Base-by-base conservation (phyloP, 2,888 invertebrate species). In the Theodoxus fluviatilis region DNA sequence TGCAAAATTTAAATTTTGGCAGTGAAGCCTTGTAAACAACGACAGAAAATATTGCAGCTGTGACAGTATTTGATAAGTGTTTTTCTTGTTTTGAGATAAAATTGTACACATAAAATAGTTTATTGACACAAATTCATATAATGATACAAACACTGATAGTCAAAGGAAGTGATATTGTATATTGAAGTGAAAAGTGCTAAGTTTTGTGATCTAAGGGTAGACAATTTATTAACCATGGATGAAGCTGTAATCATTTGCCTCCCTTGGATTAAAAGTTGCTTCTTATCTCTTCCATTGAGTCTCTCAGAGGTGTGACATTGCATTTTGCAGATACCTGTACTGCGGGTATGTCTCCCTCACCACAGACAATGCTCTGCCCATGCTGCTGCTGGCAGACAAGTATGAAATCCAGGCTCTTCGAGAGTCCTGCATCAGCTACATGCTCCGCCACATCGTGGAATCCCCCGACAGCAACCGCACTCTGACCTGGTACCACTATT, bases 401-500 rank as follows among this genome's bases (percentile, higher is more conserved):
- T 82, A 83, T 72, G 74, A 78, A 52, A 77, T 82, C 28, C 73
- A 75, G 25, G 82, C 78, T 83, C 87, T 84, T 18, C 76, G 77
- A 0, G 73, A 79, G 49, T 77, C 81, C 7, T 82, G 82, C 74
- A 79, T 82, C 6, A 74, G 77, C 18, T 82, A 81, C 74, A 83
- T 83, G 83, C 68, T 76, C 59, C 75, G 77, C 15, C 82, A 83
- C 71, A 81, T 83, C n/a, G 83, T 81, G 0, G 80, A 81, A 67
- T 77, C 79, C 6, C 82, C 82, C 1, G 80, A 82, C 74, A 80
- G 81, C 9, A 82, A 82, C 63, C 74, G 81, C 9, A 80, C 82
- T 43, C 73, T 83, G 6, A 81, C 82, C 7, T 83, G 83, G 83
- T 83, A 80, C 73, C 81, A 83, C 70, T 83, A 83, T 69, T 72